phyloP scores from a whole-genome alignment of 2,113 vertebrate genomes.

The Rhagologus leucostigma region DNA sequence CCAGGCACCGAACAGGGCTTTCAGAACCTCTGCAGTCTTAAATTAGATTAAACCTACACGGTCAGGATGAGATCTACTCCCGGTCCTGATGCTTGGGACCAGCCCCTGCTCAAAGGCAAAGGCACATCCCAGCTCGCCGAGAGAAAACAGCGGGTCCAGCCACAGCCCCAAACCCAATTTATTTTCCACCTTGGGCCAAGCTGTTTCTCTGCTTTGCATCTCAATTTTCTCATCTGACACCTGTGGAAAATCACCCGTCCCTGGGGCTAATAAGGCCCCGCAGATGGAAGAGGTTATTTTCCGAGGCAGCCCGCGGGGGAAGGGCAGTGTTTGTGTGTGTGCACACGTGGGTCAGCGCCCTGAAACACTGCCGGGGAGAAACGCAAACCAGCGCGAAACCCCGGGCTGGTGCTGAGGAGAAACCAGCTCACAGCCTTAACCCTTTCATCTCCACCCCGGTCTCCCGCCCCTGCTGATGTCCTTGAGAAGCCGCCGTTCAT shows the following conservation, averaged over 20 bases:
- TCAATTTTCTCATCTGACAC: neutral
- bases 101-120: neutral
- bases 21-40: neutral
- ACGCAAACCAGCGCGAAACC: neutral
- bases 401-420: neutral
- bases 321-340: neutral
- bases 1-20: neutral
- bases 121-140: neutral
- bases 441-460: accelerated
- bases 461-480: neutral
- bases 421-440: accelerated
- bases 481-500: neutral
- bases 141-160: neutral
- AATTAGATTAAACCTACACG: accelerated
- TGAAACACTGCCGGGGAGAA: neutral
- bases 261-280: neutral
- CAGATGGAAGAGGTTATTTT: neutral
- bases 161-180: neutral
- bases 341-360: neutral
- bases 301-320: neutral
- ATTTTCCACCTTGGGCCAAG: neutral
- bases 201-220: neutral
- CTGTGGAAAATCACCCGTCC: neutral
- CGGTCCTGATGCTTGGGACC: neutral
- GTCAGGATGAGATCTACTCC: neutral